phyloP scores from a whole-genome alignment of 2,113 vertebrate species.

The Brachionichthys hirsutus region DNA sequence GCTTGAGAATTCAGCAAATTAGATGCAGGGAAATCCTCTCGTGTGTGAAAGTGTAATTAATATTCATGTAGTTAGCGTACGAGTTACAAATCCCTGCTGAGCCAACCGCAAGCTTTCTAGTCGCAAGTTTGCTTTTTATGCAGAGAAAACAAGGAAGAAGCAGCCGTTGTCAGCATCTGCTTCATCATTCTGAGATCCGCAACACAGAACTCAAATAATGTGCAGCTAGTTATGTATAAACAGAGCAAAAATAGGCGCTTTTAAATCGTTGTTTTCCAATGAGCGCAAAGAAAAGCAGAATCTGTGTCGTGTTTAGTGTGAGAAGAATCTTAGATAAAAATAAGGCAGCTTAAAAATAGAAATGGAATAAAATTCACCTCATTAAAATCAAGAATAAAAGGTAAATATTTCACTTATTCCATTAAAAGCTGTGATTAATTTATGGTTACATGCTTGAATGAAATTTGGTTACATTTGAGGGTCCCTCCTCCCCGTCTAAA shows the following conservation, averaged over 20 bases:
- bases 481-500: neutral
- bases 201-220: conserved; percentile 21
- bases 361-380: no score
- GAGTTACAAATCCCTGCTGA: conserved; percentile 53
- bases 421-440: no score
- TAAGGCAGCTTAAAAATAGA: no score
- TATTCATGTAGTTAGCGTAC: conserved; percentile 63
- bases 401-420: no score
- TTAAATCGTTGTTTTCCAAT: conserved; percentile 24
- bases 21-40: conserved; percentile 37
- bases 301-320: no score
- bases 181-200: conserved; percentile 1
- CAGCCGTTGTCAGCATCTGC: conserved; percentile 30
- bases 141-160: conserved; percentile 36
- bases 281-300: neutral
- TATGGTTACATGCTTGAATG: conserved; percentile 1
- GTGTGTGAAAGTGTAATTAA: conserved; percentile 53
- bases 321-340: neutral
- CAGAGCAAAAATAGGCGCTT: conserved; percentile 7
- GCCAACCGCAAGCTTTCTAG: conserved; percentile 39
- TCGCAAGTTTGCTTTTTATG: conserved; percentile 45
- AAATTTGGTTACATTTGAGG: conserved; percentile 8
- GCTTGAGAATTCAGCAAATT: conserved; percentile 47
- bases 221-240: conserved; percentile 31
- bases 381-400: no score